Evolutionary conservation across 2,113 vertebrate genomes (phyloP), one percentile per base, ranked within the genome.

Genomic region (Dolichallabes microphthalmus): DNA sequence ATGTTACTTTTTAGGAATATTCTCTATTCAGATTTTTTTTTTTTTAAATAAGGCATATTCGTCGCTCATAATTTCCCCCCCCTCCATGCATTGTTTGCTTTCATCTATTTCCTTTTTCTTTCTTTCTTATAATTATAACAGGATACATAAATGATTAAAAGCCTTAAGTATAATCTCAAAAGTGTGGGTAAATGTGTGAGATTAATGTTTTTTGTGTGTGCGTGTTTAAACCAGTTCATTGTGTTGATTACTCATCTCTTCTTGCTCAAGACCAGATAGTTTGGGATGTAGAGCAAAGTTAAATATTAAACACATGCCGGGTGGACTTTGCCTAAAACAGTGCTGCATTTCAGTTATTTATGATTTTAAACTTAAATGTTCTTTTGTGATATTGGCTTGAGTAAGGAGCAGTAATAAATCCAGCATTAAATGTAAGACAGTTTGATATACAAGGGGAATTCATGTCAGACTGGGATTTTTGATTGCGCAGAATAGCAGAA

Each of bases 61-160:
- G 89, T 90, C 90, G 91, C 90, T 90, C 90, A 84, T 63, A 39
- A 45, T 8, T 6, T 0, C 45, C 15, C 88, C 91, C 89, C 86
- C 81, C 87, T 86, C 89, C 88, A 77, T n/a, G 64, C 60, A 86
- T 85, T 88, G 80, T 82, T 84, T 20, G 8, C 10, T 73, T 73
- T 45, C 10, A 12, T 45, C 19, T 10, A 45, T 6, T 22, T 71
- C 19, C 9, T 71, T 19, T 71, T 50, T 74, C 1, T 50, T 4
- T 45, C 12, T 25, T 45, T 11, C 9, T 22, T 12, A 25, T 25
- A n/a, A 50, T 74, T 74, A 50, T 74, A 50, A 13, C 20, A 50
- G 14, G 63, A n/a, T 30, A 1, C n/a, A 30, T 30, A 30, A 66
- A 66, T 66, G 63, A 19, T 68, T 19, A 19, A 68, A 17, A 32